A percentile compares a stretch with the other conserved stretches of the same genome.
These are phyloP conservation scores for Calephelis nemesis DNA, from an alignment of 1,140 invertebrate species.

Conservation along the genomic window DNA sequence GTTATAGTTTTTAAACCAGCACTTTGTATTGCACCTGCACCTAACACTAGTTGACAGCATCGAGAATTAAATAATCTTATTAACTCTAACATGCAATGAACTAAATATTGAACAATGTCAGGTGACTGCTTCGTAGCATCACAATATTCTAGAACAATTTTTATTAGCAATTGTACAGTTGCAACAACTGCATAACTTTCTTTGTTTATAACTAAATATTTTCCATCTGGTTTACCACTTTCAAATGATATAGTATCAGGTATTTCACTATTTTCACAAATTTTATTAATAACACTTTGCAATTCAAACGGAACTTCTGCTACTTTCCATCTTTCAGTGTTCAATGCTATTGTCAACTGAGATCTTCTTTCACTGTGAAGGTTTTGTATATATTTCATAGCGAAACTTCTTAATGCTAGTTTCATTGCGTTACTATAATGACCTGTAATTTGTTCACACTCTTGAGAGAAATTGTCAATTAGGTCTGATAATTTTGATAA, in stretches of 20 bases:
- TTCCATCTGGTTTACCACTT: constrained; percentile 65
- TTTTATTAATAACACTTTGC: constrained; percentile 90
- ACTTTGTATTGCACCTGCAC: constrained; percentile 95
- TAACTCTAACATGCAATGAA: constrained; percentile 92
- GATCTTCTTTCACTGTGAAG: constrained; percentile 94
- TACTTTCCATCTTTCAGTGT: constrained; percentile 95
- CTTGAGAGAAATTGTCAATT: constrained; percentile 88
- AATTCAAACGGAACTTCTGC: constrained; percentile 94
- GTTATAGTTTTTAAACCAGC: constrained; percentile 98
- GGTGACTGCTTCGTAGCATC: constrained; percentile 86
- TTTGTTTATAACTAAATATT: constrained; percentile 85
- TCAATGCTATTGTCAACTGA: constrained; percentile 91
- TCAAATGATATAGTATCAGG: constrained; percentile 61
- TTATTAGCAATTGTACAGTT: constrained; percentile 90
- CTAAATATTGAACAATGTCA: constrained; percentile 83
- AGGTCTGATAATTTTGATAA: constrained; percentile 88
- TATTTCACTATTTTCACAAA: constrained; percentile 80
- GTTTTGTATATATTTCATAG: constrained; percentile 93
- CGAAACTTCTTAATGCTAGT: constrained; percentile 92
- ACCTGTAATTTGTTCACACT: constrained; percentile 89
- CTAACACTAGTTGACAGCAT: constrained; percentile 95
- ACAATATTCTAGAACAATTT: constrained; percentile 95
- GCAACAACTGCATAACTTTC: constrained; percentile 93
- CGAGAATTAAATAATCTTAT: constrained; percentile 95
- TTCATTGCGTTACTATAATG: constrained; percentile 89